A percentile compares a stretch with the other conserved stretches of the same genome.
Evolutionary conservation across 2,888 invertebrate genomes (phyloP).

Genomic region (Dioctria linearis): DNA sequence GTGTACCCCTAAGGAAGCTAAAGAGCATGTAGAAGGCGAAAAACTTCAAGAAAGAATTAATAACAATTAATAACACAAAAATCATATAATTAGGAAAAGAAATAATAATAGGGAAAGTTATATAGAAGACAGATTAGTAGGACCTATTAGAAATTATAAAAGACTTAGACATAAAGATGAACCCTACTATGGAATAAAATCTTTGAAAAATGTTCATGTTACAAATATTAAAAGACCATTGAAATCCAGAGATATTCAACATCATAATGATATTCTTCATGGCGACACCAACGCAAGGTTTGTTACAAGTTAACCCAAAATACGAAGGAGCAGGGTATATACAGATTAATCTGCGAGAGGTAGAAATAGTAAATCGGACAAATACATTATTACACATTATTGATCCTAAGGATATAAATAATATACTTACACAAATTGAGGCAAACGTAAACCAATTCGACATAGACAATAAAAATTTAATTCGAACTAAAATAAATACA

Average conservation of each 20-base stretch:
- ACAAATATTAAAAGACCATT: neutral
- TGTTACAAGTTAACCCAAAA: conserved; percentile 1
- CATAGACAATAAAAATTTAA: conserved; percentile 44
- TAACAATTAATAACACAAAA: conserved; percentile 54
- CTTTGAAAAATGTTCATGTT: neutral
- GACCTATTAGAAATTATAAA: conserved; percentile 52
- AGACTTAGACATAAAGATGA: conserved; percentile 52
- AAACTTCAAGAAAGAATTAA: conserved; percentile 52
- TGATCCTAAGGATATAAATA: neutral
- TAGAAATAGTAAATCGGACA: conserved; percentile 4
- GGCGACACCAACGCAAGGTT: neutral
- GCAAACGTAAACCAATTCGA: conserved; percentile 33
- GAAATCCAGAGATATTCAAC: neutral
- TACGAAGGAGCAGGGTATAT: conserved; percentile 1
- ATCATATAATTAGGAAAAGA: conserved; percentile 29
- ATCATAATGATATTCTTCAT: neutral
- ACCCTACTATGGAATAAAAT: neutral
- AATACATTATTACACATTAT: conserved; percentile 3
- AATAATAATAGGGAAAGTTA: conserved; percentile 45
- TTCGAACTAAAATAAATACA: conserved; percentile 46
- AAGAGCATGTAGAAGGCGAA: too few relatives aligned
- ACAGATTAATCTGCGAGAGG: conserved; percentile 14
- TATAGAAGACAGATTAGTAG: conserved; percentile 30
- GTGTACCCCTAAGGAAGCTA: too few relatives aligned
- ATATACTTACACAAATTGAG: neutral